phyloP scores from a whole-genome alignment of 1,140 invertebrate species.

The Magallana ariakensis region DNA sequence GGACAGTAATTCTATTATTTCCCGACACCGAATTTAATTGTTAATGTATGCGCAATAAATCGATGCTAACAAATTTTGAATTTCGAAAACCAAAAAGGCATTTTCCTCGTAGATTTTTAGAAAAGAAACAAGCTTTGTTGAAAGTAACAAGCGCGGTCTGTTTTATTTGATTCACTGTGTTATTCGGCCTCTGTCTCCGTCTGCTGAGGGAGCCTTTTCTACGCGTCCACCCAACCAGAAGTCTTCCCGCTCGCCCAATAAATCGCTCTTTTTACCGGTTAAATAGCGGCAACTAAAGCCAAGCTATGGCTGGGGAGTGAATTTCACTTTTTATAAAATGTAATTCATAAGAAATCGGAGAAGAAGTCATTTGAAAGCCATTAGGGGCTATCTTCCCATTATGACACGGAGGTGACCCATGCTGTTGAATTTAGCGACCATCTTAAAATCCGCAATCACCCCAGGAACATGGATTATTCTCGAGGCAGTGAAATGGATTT shows the following conservation, averaged over 20 bases:
- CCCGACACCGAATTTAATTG: neutral
- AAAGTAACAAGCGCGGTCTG: no score
- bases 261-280: constrained; percentile 37
- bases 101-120: no score
- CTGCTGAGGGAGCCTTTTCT: neutral
- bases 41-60: neutral
- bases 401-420: constrained; percentile 22
- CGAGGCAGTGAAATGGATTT: constrained; percentile 16
- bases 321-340: constrained; percentile 25
- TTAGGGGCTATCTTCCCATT: constrained; percentile 38
- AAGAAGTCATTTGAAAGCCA: constrained; percentile 44
- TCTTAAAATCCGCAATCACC: constrained; percentile 26
- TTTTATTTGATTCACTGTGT: no score
- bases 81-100: no score
- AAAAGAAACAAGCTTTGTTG: no score
- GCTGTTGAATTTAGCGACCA: constrained; percentile 8
- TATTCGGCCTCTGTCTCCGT: neutral
- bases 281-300: constrained; percentile 15
- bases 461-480: constrained; percentile 1
- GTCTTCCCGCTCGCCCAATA: neutral
- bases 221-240: constrained; percentile 31
- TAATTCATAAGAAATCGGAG: constrained; percentile 41
- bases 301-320: constrained; percentile 24
- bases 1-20: neutral
- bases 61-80: no score